Base-by-base conservation (phyloP, 2,113 vertebrate species). In the Ibidorhyncha struthersii region DNA sequence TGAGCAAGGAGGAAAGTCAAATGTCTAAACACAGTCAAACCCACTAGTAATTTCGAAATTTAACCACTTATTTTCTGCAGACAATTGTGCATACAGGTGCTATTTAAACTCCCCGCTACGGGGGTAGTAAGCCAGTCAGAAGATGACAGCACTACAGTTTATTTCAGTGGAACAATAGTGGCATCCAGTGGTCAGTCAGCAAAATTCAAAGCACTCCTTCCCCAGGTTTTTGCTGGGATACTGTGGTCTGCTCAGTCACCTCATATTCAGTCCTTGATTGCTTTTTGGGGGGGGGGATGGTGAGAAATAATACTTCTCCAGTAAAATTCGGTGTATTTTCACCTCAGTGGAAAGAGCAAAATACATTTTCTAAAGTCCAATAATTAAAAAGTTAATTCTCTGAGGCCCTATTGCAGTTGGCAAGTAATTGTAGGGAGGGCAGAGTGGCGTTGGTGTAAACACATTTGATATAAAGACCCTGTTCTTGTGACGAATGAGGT, bases 141-240 rank as follows among this genome's bases (percentile, higher is more conserved):
- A 50, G 13, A 32, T 15, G 29, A 18, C 8, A 63, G 10, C 1
- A 0, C 20, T 47, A 7, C 18, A 10, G 14, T 49, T 41, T 14
- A 38, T 78, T 96, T 96, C 53, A 50, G 89, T 93, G 93, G 94
- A 96, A 94, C 96, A 95, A 95, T 9, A 97, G 96, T 95, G 97
- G 93, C 97, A 96, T 84, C 97, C 95, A 97, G 96, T 93, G 97
- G 97, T 77, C 96, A 95, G 23, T 59, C 61, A 62, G 86, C 36
- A 83, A 92, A 83, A 95, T n/a, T 76, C 47, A 59, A 79, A 87
- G 52, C 29, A 25, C 18, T 79, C 29, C 18, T 58, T 72, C 74
- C 56, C 11, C n/a, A 7, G 14, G 11, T 9, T 59, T 81, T 92
- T 65, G 17, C 30, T 34, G 29, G 12, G 49, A 17, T 47, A 7